phyloP scores from a whole-genome alignment of 2,113 vertebrate genomes.

The Leptobrachium ailaonicum region DNA sequence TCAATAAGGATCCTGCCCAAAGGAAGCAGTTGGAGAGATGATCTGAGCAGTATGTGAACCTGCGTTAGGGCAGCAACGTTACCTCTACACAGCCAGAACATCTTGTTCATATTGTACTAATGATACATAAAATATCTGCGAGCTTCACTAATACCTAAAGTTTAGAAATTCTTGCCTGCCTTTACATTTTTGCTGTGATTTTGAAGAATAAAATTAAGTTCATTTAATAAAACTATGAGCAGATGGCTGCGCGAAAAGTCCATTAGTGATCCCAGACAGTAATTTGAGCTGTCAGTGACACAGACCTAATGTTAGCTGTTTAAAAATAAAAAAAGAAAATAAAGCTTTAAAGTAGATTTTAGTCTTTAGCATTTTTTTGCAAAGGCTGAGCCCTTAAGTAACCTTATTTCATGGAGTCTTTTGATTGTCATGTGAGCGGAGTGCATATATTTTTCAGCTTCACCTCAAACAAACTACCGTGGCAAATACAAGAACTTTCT shows the following conservation, averaged over 20 bases:
- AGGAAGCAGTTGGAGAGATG: no score
- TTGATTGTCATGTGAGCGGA: slow-evolving; percentile 22
- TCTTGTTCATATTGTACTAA: no score
- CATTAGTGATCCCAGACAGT: slow-evolving; percentile 1
- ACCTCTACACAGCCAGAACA: no score
- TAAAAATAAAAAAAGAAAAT: background rate
- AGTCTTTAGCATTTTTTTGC: background rate
- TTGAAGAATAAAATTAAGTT: no score
- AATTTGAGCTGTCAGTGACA: slow-evolving; percentile 13
- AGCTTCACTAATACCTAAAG: no score
- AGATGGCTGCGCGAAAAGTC: background rate
- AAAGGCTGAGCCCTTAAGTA: slow-evolving; percentile 26
- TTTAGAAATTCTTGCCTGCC: no score
- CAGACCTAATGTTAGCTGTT: background rate
- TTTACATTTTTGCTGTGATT: no score
- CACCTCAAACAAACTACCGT: background rate
- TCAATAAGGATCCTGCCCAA: no score
- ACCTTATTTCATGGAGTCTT: slow-evolving; percentile 24
- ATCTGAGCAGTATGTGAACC: no score
- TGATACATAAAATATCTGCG: no score
- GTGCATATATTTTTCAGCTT: background rate
- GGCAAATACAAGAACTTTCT: background rate
- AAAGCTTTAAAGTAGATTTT: background rate
- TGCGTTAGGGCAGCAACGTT: no score
- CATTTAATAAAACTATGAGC: background rate